Conservation (phyloP, 2,888 invertebrate genomes). For the Hydriomena furcata region DNA sequence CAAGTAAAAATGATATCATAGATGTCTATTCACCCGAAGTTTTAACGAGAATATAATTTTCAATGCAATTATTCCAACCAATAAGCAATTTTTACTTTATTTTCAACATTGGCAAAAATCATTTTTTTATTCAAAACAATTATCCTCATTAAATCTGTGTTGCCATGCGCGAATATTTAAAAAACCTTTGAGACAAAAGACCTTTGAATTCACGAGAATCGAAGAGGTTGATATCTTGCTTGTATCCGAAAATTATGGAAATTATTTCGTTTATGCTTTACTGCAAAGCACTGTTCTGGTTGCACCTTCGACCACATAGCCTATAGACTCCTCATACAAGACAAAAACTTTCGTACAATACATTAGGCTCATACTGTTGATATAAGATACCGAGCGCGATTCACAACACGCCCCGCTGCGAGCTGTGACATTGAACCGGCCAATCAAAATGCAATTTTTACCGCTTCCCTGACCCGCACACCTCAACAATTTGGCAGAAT, state of each 20-base stretch:
- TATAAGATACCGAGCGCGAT: too few species aligned
- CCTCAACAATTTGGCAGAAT: too few species aligned
- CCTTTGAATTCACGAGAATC: constrained; percentile 20
- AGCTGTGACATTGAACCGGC: too few species aligned
- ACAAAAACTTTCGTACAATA: too few species aligned
- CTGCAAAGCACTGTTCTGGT: constrained; percentile 28
- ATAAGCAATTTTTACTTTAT: constrained; percentile 12
- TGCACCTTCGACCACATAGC: too few species aligned
- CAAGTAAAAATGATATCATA: not conserved
- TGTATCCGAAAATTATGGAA: constrained; percentile 36
- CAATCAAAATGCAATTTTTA: too few species aligned
- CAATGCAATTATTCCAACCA: constrained; percentile 6
- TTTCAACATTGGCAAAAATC: constrained; percentile 19
- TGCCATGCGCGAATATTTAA: constrained; percentile 25
- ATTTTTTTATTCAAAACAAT: constrained; percentile 22
- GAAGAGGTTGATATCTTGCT: constrained; percentile 9
- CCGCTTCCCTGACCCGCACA: too few species aligned
- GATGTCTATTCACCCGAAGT: not conserved
- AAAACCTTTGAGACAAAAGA: constrained; percentile 31
- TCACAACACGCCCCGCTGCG: too few species aligned
- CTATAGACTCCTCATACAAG: too few species aligned
- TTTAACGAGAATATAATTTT: not conserved
- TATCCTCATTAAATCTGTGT: constrained; percentile 29
- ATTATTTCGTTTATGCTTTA: constrained; percentile 36
- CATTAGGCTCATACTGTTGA: too few species aligned